Conservation (phyloP, 2,113 vertebrate species). For the Pitta sordida region DNA sequence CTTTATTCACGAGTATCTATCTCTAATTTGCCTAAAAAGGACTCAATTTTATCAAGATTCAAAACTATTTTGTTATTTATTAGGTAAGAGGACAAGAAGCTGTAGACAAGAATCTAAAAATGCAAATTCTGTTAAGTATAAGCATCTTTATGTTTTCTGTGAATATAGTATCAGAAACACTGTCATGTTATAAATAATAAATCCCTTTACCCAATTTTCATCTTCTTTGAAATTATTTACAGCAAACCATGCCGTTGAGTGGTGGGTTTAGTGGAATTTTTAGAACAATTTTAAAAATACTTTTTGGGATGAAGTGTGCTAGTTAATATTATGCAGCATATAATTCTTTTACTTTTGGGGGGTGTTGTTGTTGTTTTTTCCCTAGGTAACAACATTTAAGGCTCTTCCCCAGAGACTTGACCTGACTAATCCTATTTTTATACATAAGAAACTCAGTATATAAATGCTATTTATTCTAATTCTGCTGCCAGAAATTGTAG, state of each 20-base stretch:
- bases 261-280: neutral
- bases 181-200: neutral
- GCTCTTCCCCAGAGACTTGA: neutral
- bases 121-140: neutral
- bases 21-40: too few species aligned
- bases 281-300: neutral
- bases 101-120: neutral
- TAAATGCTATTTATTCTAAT: neutral
- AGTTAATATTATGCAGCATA: neutral
- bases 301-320: neutral
- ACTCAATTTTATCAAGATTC: neutral
- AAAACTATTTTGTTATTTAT: neutral
- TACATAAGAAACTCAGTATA: neutral
- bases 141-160: neutral
- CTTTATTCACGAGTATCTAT: neutral
- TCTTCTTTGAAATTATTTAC: conserved; percentile 1
- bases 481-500: neutral
- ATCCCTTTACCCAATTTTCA: neutral
- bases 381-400: neutral
- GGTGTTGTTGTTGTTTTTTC: neutral
- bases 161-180: neutral
- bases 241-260: neutral
- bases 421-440: neutral
- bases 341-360: neutral
- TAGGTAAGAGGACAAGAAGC: neutral